Evolutionary conservation across 2,888 invertebrate species (phyloP), one percentile per base, ranked within the genome.

Genomic region (Lamellibrachia columna): DNA sequence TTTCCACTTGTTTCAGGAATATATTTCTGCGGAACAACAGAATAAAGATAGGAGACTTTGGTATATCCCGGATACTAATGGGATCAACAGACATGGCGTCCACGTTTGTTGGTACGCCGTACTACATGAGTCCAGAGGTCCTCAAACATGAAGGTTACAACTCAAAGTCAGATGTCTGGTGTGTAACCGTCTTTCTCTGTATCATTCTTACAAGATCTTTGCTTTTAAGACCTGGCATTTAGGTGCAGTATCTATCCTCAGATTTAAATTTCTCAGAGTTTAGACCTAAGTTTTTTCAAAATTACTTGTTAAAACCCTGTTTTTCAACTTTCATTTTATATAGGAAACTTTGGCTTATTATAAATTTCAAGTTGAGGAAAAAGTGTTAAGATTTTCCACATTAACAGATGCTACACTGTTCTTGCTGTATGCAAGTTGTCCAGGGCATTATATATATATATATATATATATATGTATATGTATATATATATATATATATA

Each of bases 41-140:
- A 93, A 95, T 96, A 90, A 96, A 96, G 94, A 95, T 96, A 91
- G 96, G 96, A 92, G 96, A 96, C 94, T 96, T 96, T 95, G 96
- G 96, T 52, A 96, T 96, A 53, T 96, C 96, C 55, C 94, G 96
- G n/a, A 96, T 96, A 90, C 93, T 96, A 92, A 96, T 96, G 95
- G 96, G 96, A 22, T 96, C 96, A 7, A 95, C 95, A 58, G 96
- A 96, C 93, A 95, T 96, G 94, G 96, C 96, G 1, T 96, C 96
- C 3, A 96, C 96, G 6, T 96, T 96, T 94, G 96, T 96, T 53
- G 96, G 96, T 1, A 96, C 96, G 3, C 96, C 96, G 7, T 96
- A 96, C 94, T 96, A 96, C 94, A 96, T 96, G 96, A 96, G 96
- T 93, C 96, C 96, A 6, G 96, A 96, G 94, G 96, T 96, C 52